These are phyloP conservation scores for Numida meleagris DNA, from an alignment of 2,113 vertebrate genomes.

Conservation along the genomic window DNA sequence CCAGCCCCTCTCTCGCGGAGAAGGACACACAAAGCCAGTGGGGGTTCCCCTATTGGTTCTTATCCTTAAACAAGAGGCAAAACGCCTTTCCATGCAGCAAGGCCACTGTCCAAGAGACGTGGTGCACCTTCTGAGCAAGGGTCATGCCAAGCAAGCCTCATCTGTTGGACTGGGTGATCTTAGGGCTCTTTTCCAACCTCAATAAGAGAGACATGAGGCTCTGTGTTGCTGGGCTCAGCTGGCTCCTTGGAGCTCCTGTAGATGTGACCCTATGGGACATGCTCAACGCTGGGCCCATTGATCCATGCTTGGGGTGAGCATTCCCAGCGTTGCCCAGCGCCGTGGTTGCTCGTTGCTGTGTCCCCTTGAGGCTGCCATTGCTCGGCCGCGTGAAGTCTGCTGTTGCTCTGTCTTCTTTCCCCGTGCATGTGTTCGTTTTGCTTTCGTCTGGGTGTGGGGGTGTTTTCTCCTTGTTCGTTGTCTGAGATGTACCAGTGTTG, in stretches of 20 bases:
- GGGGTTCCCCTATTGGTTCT: background rate
- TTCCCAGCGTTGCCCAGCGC: fast-evolving
- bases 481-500: background rate
- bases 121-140: background rate
- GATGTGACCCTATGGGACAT: fast-evolving
- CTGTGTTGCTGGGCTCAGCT: background rate
- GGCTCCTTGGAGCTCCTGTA: background rate
- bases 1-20: fast-evolving
- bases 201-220: too few species aligned
- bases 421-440: background rate
- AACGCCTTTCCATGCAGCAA: background rate
- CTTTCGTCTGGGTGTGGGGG: background rate
- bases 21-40: fast-evolving
- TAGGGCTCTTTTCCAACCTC: too few species aligned
- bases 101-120: background rate
- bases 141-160: background rate
- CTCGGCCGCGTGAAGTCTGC: background rate
- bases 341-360: background rate
- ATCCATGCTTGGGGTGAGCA: background rate
- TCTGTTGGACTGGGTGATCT: too few species aligned
- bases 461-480: background rate
- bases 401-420: background rate
- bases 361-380: background rate
- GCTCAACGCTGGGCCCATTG: background rate
- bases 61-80: background rate